phyloP scores from a whole-genome alignment of 2,797 vertebrate species.

The Parauchenoglanis punctatus region DNA sequence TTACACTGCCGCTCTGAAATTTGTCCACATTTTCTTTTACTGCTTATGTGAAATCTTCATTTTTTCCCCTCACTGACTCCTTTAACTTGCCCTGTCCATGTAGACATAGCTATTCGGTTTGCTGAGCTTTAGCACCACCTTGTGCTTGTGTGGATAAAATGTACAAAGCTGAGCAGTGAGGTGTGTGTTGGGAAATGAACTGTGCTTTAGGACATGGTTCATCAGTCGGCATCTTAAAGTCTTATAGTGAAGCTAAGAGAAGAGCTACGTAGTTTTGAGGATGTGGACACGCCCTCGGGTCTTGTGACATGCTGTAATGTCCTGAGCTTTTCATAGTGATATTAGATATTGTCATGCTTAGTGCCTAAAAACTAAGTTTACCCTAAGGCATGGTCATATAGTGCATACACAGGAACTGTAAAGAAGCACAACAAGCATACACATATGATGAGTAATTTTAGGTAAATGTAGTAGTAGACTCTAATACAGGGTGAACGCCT shows the following conservation, averaged over 20 bases:
- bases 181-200: not conserved
- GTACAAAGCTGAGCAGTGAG: not conserved
- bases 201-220: not conserved
- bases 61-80: not conserved
- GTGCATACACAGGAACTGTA: not conserved
- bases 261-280: not conserved
- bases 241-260: not conserved
- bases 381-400: not conserved
- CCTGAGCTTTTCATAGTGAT: not conserved
- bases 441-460: too few relatives aligned
- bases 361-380: not conserved
- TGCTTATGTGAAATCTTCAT: not conserved
- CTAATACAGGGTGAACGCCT: too few relatives aligned
- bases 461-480: too few relatives aligned
- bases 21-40: not conserved
- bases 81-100: too few relatives aligned
- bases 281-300: not conserved
- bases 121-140: conserved; percentile 30
- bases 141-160: conserved; percentile 12
- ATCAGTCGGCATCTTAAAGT: not conserved
- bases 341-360: not conserved
- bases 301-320: not conserved
- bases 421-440: not conserved
- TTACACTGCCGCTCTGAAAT: not conserved
- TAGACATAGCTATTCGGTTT: not conserved